Conservation (phyloP, 2,113 vertebrate species). For the Agelaius phoeniceus region DNA sequence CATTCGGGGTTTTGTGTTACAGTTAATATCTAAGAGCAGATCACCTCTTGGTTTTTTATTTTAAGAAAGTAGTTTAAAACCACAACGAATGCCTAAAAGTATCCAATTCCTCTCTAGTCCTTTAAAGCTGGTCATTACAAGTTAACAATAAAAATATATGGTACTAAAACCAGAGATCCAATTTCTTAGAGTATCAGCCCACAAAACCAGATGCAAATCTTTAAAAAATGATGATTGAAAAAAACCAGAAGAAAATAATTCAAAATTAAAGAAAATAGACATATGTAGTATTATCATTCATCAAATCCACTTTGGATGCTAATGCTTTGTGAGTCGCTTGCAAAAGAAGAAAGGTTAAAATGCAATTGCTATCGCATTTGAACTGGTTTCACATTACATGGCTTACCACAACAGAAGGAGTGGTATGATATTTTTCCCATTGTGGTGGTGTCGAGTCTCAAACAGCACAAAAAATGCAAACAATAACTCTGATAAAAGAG, state of each 20-base stretch:
- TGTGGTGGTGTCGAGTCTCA: background rate
- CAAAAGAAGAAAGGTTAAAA: background rate
- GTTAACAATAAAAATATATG: slow-evolving; percentile 10
- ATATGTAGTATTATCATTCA: background rate
- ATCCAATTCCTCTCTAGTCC: background rate
- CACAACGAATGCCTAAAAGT: background rate
- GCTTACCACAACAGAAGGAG: background rate
- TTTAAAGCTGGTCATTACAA: slow-evolving; percentile 30
- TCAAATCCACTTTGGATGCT: background rate
- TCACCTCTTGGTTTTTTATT: background rate
- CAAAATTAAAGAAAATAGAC: background rate
- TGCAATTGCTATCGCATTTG: background rate
- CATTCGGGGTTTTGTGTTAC: background rate
- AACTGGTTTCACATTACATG: background rate
- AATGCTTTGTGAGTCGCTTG: background rate
- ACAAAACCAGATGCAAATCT: background rate
- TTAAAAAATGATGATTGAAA: background rate
- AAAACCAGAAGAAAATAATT: background rate
- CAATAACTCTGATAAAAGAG: background rate
- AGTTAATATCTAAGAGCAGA: background rate
- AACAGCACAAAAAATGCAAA: background rate
- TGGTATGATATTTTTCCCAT: background rate
- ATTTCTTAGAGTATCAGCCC: background rate
- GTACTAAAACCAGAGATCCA: background rate
- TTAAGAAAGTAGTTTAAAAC: slow-evolving; percentile 9